phyloP scores from a whole-genome alignment of 2,888 invertebrate genomes.

The Drosophila mercatorum region DNA sequence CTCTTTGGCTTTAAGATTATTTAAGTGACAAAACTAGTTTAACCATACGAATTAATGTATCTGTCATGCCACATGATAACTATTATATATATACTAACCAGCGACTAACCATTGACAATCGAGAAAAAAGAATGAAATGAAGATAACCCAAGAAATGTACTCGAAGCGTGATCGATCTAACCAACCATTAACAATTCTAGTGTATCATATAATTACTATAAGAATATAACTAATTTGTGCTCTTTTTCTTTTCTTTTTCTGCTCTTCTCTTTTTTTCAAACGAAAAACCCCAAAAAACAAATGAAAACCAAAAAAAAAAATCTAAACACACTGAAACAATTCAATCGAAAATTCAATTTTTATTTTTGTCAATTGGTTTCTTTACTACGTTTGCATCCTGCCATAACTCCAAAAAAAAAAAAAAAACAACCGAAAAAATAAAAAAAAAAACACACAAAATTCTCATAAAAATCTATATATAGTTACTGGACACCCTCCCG shows the following conservation, averaged over 20 bases:
- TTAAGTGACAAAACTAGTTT: conserved; percentile 60
- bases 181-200: conserved; percentile 70
- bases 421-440: not conserved
- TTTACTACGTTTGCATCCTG: conserved; percentile 77
- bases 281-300: conserved; percentile 14
- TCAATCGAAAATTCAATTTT: conserved; percentile 48
- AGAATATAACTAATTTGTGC: conserved; percentile 81
- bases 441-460: conserved; percentile 15
- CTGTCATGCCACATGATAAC: conserved; percentile 40
- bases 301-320: conserved; percentile 16
- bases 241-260: conserved; percentile 82
- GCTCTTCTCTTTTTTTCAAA: conserved; percentile 81
- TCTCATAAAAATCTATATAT: conserved; percentile 84
- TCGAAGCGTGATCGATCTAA: conserved; percentile 53
- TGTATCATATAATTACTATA: conserved; percentile 65
- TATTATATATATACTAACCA: conserved; percentile 41
- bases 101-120: conserved; percentile 52
- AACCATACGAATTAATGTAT: conserved; percentile 49
- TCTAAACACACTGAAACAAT: conserved; percentile 27
- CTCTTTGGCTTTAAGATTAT: conserved; percentile 53
- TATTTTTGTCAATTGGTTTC: conserved; percentile 61
- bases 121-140: not conserved
- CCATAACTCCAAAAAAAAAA: conserved; percentile 46
- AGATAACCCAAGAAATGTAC: conserved; percentile 10
- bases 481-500: conserved; percentile 99